phyloP scores from a whole-genome alignment of 2,797 vertebrate species.

The Mycteria americana region DNA sequence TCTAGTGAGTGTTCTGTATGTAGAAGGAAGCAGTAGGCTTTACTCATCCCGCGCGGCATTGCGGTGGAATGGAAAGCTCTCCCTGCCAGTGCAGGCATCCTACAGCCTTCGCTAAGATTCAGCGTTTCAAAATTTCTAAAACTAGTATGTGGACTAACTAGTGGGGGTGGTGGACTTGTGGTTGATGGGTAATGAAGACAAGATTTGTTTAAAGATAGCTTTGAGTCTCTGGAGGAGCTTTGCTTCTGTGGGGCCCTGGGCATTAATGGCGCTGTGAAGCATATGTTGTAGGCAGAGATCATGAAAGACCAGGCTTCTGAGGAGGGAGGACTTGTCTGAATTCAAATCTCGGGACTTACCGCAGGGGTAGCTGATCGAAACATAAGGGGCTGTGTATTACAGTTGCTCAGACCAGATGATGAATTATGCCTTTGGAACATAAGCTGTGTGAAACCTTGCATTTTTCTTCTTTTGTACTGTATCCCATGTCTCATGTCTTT shows the following conservation, averaged over 20 bases:
- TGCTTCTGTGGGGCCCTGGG: neutral
- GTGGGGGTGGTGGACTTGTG: neutral
- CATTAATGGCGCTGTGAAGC: neutral
- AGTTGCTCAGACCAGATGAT: neutral
- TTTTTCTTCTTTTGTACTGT: neutral
- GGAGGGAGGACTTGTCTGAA: neutral
- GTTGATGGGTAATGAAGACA: neutral
- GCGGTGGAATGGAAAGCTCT: neutral
- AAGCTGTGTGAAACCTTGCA: neutral
- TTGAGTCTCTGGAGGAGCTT: neutral
- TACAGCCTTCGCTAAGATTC: neutral
- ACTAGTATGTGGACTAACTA: neutral
- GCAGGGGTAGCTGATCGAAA: neutral
- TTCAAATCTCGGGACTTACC: neutral
- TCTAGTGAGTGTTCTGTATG: neutral
- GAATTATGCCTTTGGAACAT: neutral
- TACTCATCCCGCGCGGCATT: fast-evolving
- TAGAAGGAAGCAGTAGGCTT: neutral
- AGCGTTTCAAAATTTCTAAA: neutral
- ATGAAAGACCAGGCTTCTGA: neutral
- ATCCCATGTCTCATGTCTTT: neutral
- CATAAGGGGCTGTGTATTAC: fast-evolving
- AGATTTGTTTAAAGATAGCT: neutral
- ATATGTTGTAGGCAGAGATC: neutral
- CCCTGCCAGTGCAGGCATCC: neutral